Evolutionary conservation across 2,888 invertebrate genomes (phyloP).

Genomic region (Acanthacorydalis orientalis): DNA sequence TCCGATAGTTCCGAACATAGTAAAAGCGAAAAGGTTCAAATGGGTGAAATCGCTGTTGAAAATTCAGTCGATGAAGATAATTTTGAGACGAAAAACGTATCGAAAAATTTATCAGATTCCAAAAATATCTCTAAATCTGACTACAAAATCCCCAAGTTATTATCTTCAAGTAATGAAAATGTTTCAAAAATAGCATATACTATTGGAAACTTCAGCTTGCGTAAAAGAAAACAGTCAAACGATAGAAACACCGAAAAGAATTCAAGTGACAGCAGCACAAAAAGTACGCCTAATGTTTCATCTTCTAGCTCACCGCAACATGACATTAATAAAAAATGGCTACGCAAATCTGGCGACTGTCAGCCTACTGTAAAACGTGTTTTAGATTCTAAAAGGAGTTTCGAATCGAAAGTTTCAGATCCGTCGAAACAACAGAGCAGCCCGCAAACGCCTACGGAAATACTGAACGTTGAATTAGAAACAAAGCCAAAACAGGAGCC

Average conservation of each 20-base stretch:
- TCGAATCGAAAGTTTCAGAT: neutral
- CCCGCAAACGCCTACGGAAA: neutral
- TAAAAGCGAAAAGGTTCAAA: constrained; percentile 22
- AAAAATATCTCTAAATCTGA: neutral
- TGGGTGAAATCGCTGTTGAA: constrained; percentile 13
- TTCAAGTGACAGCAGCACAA: constrained; percentile 40
- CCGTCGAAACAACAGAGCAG: neutral
- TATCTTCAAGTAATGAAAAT: constrained; percentile 25
- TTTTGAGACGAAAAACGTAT: neutral
- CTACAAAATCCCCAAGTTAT: constrained; percentile 29
- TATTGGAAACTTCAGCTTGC: constrained; percentile 32
- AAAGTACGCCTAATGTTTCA: constrained; percentile 40
- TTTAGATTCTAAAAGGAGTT: neutral
- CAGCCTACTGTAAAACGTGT: neutral
- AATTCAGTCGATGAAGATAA: constrained; percentile 11
- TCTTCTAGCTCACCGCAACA: constrained; percentile 38
- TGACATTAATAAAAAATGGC: neutral
- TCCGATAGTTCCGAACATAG: constrained; percentile 17
- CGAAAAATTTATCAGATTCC: too few relatives aligned
- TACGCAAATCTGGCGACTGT: too few relatives aligned
- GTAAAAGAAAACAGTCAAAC: constrained; percentile 42
- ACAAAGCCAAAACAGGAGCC: too few relatives aligned
- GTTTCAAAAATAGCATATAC: constrained; percentile 27
- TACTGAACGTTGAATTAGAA: neutral
- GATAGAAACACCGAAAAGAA: constrained; percentile 22